Conservation (phyloP, 2,797 vertebrate species). For the Anabacerthia variegaticeps region DNA sequence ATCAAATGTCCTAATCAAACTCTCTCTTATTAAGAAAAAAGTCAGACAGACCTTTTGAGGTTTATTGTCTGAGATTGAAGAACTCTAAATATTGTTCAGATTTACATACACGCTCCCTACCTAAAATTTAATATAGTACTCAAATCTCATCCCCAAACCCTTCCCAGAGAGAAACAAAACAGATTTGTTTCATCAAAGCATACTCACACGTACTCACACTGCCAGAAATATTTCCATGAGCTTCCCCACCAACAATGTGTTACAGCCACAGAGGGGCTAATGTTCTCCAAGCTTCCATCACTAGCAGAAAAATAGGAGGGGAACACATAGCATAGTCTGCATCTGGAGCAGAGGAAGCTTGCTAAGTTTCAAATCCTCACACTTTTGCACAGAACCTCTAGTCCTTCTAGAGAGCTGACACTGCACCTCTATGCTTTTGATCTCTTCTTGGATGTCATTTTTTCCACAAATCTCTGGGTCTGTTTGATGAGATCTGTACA, state of each 20-base stretch:
- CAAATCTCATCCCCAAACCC: background rate
- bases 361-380: background rate
- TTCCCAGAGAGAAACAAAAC: background rate
- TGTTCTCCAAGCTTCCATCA: background rate
- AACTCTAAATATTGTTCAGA: background rate
- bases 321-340: background rate
- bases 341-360: background rate
- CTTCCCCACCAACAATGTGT: background rate
- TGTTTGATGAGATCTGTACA: background rate
- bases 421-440: background rate
- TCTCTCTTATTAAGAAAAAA: slow-evolving; percentile 7
- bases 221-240: background rate
- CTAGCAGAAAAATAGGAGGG: background rate
- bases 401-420: background rate
- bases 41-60: background rate
- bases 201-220: background rate
- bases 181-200: background rate
- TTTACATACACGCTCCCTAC: background rate
- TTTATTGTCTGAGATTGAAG: slow-evolving; percentile 14
- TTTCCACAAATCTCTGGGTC: background rate
- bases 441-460: slow-evolving; percentile 19
- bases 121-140: background rate
- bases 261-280: background rate
- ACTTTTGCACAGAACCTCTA: background rate
- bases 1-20: slow-evolving; percentile 60